phyloP scores from a whole-genome alignment of 2,113 vertebrate species.

The Chaenocephalus aceratus region DNA sequence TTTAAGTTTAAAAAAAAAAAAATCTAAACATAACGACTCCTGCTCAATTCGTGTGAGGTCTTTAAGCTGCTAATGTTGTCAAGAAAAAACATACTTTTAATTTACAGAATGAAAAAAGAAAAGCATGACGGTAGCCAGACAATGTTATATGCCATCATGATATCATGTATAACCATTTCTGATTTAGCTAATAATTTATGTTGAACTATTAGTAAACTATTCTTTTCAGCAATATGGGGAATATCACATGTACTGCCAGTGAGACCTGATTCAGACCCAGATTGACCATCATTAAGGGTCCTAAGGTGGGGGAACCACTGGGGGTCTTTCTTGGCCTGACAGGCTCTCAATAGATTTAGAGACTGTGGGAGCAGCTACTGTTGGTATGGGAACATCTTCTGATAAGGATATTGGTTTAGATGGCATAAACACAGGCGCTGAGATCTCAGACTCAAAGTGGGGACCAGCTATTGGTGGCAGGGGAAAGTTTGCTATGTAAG shows the following conservation, averaged over 20 bases:
- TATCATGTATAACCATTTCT: neutral
- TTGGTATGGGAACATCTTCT: slow-evolving; percentile 13
- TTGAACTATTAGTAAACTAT: neutral
- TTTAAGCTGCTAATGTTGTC: neutral
- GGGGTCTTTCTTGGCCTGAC: slow-evolving; percentile 10
- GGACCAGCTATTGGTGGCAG: neutral
- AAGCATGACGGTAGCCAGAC: neutral
- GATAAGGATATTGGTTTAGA: slow-evolving; percentile 18
- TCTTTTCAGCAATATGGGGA: slow-evolving; percentile 5
- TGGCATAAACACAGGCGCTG: slow-evolving; percentile 12
- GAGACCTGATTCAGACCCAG: neutral
- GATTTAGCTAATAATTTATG: neutral
- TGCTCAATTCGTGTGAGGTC: too few relatives aligned
- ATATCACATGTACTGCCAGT: neutral
- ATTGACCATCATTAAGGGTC: slow-evolving; percentile 2
- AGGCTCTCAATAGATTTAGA: slow-evolving; percentile 26
- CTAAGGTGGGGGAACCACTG: neutral
- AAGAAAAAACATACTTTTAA: neutral
- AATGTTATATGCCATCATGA: neutral
- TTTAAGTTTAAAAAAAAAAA: too few relatives aligned
- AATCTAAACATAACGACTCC: too few relatives aligned
- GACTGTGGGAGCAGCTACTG: slow-evolving; percentile 13
- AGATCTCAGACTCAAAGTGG: slow-evolving; percentile 35
- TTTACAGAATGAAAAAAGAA: slow-evolving; percentile 7
- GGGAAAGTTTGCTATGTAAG: slow-evolving; percentile 11